Conservation (phyloP, 2,888 invertebrate species). For the Notodonta ziczac region DNA sequence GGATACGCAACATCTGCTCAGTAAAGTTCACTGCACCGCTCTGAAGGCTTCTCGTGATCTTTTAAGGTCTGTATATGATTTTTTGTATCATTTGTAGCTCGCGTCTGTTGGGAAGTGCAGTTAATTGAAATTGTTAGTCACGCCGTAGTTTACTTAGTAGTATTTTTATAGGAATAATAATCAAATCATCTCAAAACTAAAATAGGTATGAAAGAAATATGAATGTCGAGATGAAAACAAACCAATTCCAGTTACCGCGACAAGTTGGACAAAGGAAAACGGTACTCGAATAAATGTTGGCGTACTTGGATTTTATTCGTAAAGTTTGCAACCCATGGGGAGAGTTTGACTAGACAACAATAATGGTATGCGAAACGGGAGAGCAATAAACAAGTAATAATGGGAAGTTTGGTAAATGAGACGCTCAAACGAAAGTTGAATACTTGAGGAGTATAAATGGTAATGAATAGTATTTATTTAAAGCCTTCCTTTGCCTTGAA, state of each 20-base stretch:
- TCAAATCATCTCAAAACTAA: conserved; percentile 9
- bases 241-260: conserved; percentile 20
- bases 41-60: conserved; percentile 47
- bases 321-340: conserved; percentile 22
- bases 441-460: neutral
- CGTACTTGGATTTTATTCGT: conserved; percentile 13
- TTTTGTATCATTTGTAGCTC: conserved; percentile 22
- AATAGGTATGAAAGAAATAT: neutral
- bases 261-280: conserved; percentile 21
- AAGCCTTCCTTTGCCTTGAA: too few relatives aligned
- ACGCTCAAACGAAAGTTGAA: neutral
- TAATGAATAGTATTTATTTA: too few relatives aligned
- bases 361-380: conserved; percentile 6
- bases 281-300: conserved; percentile 9
- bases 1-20: conserved; percentile 53
- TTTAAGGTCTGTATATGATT: conserved; percentile 32
- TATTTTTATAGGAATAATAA: too few relatives aligned
- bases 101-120: neutral
- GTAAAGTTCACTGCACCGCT: conserved; percentile 59
- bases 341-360: conserved; percentile 22
- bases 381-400: neutral
- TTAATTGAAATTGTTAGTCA: too few relatives aligned
- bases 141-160: too few relatives aligned
- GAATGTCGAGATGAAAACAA: conserved; percentile 5
- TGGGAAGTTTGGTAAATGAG: conserved; percentile 1